Percentiles rank a stretch among this genome's conserved stretches.
Conservation (phyloP, 92 coral and sea anemone genomes). For the Hydrozoanthus gracilis region DNA sequence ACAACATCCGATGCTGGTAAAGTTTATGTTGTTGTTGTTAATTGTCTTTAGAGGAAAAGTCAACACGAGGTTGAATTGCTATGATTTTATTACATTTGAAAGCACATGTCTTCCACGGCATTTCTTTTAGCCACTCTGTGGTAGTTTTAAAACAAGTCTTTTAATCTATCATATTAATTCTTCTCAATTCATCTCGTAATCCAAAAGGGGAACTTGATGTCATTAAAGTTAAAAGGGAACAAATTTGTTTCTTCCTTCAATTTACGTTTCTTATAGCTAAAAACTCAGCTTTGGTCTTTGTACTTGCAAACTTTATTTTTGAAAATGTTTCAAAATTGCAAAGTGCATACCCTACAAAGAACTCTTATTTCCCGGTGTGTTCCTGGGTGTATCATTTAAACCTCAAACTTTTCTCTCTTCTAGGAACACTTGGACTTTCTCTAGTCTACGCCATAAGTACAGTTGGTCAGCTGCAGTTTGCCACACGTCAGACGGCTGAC, state of each 20-base stretch:
- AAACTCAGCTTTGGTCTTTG: too few species aligned
- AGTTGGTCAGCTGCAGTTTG: conserved; percentile 96
- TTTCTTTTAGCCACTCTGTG: too few species aligned
- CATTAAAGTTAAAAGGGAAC: too few species aligned
- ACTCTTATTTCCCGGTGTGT: background rate
- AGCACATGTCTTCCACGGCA: too few species aligned
- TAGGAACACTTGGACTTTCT: conserved; percentile 89
- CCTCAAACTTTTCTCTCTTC: background rate
- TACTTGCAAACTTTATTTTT: background rate
- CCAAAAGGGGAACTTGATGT: too few species aligned
- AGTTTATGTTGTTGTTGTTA: background rate
- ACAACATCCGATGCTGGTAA: conserved; percentile 88
- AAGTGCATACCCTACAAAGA: background rate
- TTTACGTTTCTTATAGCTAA: too few species aligned
- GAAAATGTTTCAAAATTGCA: background rate
- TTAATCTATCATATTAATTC: too few species aligned
- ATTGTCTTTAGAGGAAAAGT: background rate
- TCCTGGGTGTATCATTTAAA: background rate
- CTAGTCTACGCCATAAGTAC: conserved; percentile 96
- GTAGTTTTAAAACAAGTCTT: too few species aligned
- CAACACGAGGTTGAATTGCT: background rate
- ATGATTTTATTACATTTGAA: background rate
- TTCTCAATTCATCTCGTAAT: too few species aligned
- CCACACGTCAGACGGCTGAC: conserved; percentile 92
- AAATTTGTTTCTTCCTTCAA: too few species aligned